Evolutionary conservation across 1,140 invertebrate species (phyloP).

Genomic region (Meloidogyne chitwoodi): DNA sequence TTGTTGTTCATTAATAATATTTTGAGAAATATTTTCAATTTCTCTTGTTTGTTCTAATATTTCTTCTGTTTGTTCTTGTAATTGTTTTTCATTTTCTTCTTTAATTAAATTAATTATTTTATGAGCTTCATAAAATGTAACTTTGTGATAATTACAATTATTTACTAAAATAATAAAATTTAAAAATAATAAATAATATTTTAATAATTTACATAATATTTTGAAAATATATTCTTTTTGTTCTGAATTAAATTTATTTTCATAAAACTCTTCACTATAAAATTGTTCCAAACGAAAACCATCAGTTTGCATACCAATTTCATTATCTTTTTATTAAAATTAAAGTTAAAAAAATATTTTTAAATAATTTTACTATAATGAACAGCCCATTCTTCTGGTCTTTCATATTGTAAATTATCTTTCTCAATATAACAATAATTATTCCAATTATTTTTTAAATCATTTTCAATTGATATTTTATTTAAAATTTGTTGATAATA

Average conservation of each 20-base stretch:
- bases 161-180: background rate
- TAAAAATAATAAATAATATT: background rate
- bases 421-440: background rate
- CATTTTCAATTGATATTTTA: background rate
- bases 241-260: background rate
- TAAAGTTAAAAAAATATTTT: background rate
- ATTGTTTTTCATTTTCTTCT: background rate
- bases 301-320: background rate
- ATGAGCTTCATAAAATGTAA: background rate
- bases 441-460: background rate
- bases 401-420: background rate
- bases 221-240: background rate
- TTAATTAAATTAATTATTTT: background rate
- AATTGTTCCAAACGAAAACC: background rate
- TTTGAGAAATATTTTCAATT: background rate
- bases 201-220: background rate
- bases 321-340: background rate
- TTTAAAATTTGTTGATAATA: background rate
- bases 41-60: background rate
- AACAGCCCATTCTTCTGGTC: background rate
- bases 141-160: background rate
- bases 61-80: background rate
- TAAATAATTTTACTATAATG: background rate
- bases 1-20: too few relatives aligned
- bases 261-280: background rate